Evolutionary conservation across 2,113 vertebrate genomes (phyloP).

Genomic region (Pangasianodon hypophthalmus): DNA sequence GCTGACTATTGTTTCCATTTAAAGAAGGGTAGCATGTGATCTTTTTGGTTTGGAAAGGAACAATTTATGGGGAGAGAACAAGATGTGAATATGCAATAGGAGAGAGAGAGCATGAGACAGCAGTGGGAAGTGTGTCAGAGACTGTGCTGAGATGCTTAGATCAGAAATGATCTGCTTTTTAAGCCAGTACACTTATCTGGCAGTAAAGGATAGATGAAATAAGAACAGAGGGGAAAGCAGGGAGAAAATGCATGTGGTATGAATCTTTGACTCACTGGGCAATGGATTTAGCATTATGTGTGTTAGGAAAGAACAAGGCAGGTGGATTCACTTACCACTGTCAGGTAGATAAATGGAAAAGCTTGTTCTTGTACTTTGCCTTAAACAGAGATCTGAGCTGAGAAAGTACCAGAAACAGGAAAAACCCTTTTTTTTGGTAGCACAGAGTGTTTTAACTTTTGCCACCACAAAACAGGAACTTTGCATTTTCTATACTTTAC

Average conservation of each 20-base stretch:
- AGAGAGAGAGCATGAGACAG: neutral
- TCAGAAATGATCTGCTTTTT: conserved; percentile 49
- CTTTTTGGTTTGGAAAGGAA: neutral
- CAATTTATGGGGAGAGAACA: neutral
- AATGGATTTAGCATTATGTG: neutral
- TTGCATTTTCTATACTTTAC: neutral
- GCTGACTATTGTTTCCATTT: conserved; percentile 30
- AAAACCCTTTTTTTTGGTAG: neutral
- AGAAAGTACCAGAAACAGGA: neutral
- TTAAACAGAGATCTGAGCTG: neutral
- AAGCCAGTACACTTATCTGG: conserved; percentile 62
- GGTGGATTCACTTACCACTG: neutral
- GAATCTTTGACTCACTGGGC: neutral
- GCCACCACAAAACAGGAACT: neutral
- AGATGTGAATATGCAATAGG: neutral
- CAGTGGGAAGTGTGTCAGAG: neutral
- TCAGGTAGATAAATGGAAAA: conserved; percentile 23
- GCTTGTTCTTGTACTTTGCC: neutral
- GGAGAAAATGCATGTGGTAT: neutral
- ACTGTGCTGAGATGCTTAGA: conserved; percentile 10
- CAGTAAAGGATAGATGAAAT: neutral
- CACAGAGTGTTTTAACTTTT: neutral
- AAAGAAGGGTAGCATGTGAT: neutral
- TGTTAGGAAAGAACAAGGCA: neutral
- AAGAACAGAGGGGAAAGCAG: neutral